Conservation (phyloP, 2,113 vertebrate species). For the Kryptolebias marmoratus region DNA sequence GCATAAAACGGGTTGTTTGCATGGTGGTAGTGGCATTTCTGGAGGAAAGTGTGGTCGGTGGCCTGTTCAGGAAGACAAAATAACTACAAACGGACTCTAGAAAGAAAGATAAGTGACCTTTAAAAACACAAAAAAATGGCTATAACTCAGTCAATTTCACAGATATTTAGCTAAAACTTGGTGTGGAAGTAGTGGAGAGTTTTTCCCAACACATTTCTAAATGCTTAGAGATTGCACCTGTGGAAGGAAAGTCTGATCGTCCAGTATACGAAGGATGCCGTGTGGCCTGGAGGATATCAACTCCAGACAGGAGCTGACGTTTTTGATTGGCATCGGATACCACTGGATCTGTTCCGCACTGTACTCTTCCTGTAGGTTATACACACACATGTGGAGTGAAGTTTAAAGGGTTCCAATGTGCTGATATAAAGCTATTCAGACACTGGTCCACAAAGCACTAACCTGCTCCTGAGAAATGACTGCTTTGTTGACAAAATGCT, state of each 20-base stretch:
- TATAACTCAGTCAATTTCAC: no score
- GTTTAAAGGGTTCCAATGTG: no score
- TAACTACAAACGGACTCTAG: background rate
- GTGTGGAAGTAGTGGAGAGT: no score
- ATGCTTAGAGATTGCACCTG: conserved; percentile 77
- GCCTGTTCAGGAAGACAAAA: conserved; percentile 74
- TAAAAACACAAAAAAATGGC: no score
- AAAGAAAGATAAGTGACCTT: no score
- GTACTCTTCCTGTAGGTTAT: conserved; percentile 85
- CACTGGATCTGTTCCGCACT: conserved; percentile 84
- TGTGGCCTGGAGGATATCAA: conserved; percentile 86
- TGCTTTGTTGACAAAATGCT: conserved; percentile 83
- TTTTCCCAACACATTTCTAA: no score
- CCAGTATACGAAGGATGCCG: conserved; percentile 88
- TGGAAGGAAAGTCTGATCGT: conserved; percentile 88
- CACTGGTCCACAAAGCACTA: conserved; percentile 1
- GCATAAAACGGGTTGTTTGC: conserved; percentile 82
- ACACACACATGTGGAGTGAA: background rate
- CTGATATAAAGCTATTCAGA: no score
- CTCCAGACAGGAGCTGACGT: conserved; percentile 82
- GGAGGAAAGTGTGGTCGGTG: conserved; percentile 95
- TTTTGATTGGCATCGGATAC: conserved; percentile 78
- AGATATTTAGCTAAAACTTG: no score
- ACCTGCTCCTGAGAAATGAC: conserved; percentile 88
- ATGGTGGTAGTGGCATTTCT: conserved; percentile 95